Conservation (phyloP, 2,888 invertebrate genomes). For the Fragum whitleyi region DNA sequence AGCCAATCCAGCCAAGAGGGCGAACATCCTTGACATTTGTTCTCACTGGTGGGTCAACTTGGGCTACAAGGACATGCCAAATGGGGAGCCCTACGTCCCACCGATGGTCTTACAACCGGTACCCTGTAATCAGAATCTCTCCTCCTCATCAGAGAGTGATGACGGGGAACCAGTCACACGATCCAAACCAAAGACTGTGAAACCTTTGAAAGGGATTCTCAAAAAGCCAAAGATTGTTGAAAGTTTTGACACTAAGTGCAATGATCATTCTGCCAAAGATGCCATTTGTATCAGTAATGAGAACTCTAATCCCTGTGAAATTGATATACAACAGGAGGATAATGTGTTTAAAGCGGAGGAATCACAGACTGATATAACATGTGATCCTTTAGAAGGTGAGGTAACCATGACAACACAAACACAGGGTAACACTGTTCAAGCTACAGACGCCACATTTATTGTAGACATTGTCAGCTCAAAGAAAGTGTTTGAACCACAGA, state of each 20-base stretch:
- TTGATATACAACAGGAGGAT: conserved; percentile 40
- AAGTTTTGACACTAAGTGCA: conserved; percentile 39
- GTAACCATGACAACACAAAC: conserved; percentile 12
- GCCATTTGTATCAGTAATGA: conserved; percentile 39
- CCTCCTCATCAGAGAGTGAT: conserved; percentile 72
- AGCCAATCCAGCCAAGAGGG: conserved; percentile 94
- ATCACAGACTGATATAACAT: not conserved
- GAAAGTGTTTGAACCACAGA: conserved; percentile 77
- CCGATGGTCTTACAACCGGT: conserved; percentile 68
- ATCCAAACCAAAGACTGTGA: conserved; percentile 58
- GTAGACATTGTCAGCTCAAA: conserved; percentile 28
- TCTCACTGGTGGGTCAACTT: conserved; percentile 98
- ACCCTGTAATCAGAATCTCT: conserved; percentile 63
- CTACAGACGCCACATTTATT: conserved; percentile 31
- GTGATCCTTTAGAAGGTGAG: not conserved
- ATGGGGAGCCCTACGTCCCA: conserved; percentile 70
- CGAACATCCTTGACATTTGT: conserved; percentile 97
- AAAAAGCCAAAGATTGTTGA: conserved; percentile 70
- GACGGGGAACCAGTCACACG: conserved; percentile 68
- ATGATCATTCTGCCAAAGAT: conserved; percentile 33
- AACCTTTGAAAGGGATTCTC: conserved; percentile 71
- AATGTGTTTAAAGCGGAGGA: conserved; percentile 29
- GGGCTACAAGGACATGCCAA: conserved; percentile 77
- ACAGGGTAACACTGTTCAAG: not conserved
- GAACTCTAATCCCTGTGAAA: conserved; percentile 35